Percentiles rank a stretch among this genome's conserved stretches.
These are phyloP conservation scores for Parazoanthus swiftii DNA, from an alignment of 92 coral and sea anemone species.

Conservation along the genomic window DNA sequence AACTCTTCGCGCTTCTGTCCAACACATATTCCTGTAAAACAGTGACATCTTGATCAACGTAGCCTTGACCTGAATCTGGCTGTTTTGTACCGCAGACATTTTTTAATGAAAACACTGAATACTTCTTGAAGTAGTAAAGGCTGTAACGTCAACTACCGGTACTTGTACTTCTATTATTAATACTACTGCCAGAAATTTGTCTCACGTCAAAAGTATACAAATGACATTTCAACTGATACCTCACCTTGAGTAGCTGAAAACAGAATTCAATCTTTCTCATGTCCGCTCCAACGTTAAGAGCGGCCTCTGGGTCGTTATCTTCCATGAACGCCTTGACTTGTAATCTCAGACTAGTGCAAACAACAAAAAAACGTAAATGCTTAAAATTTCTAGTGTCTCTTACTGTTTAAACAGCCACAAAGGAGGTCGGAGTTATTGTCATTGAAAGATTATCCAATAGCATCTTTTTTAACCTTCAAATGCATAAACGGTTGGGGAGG, in stretches of 20 bases:
- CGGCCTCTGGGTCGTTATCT: conserved; percentile 82
- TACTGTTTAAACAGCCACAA: too few relatives aligned
- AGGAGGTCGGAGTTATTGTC: too few relatives aligned
- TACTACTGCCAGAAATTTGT: too few relatives aligned
- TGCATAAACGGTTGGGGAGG: too few relatives aligned
- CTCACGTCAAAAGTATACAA: too few relatives aligned
- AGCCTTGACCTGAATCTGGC: not conserved
- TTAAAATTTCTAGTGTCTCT: too few relatives aligned
- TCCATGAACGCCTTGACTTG: conserved; percentile 83
- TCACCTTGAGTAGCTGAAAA: conserved; percentile 83
- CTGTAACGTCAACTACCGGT: too few relatives aligned
- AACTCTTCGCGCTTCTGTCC: conserved; percentile 55
- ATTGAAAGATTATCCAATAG: too few relatives aligned
- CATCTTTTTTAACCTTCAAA: too few relatives aligned
- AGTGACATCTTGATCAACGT: not conserved
- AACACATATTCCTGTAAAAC: conserved; percentile 73
- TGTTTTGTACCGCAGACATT: not conserved
- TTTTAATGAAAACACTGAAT: not conserved
- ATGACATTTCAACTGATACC: not conserved
- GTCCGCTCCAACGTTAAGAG: conserved; percentile 89
- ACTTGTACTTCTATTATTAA: too few relatives aligned
- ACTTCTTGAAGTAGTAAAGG: too few relatives aligned
- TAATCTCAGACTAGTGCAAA: conserved; percentile 60
- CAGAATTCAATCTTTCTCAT: conserved; percentile 92
- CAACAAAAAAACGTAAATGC: not conserved